These are phyloP conservation scores for Luperina nickerlii DNA, from an alignment of 2,888 invertebrate species.

Conservation along the genomic window DNA sequence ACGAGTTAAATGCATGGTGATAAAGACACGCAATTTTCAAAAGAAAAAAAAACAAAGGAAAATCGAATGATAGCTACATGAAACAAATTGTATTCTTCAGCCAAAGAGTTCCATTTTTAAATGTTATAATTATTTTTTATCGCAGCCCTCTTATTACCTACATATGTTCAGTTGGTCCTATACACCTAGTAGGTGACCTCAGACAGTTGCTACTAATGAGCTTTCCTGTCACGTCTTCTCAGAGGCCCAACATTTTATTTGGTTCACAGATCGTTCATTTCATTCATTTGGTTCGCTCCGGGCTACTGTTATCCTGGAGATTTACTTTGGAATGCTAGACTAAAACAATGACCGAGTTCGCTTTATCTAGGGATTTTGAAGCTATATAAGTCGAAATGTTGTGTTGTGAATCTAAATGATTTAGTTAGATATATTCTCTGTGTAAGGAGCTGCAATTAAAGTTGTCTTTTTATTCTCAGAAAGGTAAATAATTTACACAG, in stretches of 20 bases:
- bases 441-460: not conserved
- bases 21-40: too few relatives aligned
- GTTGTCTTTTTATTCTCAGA: not conserved
- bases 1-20: too few relatives aligned
- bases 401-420: slow-evolving; percentile 41
- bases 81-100: too few relatives aligned
- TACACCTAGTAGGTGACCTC: slow-evolving; percentile 29
- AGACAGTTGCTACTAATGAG: slow-evolving; percentile 50
- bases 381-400: slow-evolving; percentile 35
- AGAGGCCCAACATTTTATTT: slow-evolving; percentile 58
- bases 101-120: too few relatives aligned
- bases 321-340: slow-evolving; percentile 53
- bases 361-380: slow-evolving; percentile 44
- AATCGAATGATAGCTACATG: too few relatives aligned
- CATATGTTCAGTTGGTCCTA: too few relatives aligned
- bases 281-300: slow-evolving; percentile 37
- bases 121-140: too few relatives aligned
- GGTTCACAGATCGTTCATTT: slow-evolving; percentile 66
- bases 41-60: too few relatives aligned
- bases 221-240: slow-evolving; percentile 62
- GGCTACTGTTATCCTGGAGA: slow-evolving; percentile 54
- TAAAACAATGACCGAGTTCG: slow-evolving; percentile 48
- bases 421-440: not conserved
- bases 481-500: not conserved
- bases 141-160: too few relatives aligned